phyloP scores from a whole-genome alignment of 2,797 vertebrate genomes.

The Lagorchestes hirsutus region DNA sequence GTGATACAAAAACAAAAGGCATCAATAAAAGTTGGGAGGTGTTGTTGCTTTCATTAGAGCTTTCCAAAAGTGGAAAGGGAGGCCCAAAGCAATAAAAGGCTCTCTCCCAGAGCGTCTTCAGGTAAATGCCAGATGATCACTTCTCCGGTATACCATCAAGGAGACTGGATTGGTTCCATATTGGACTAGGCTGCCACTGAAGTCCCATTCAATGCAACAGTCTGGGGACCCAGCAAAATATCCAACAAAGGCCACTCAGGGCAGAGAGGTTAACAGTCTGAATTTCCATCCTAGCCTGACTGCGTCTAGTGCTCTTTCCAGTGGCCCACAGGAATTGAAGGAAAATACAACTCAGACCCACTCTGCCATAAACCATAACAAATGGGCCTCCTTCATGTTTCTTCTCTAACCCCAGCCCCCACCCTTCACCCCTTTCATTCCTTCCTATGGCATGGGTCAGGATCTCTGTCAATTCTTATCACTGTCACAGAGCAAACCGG shows the following conservation, averaged over 20 bases:
- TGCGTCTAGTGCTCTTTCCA: too few relatives aligned
- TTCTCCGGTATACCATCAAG: neutral
- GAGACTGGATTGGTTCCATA: neutral
- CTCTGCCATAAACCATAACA: neutral
- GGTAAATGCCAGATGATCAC: neutral
- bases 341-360: neutral
- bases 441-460: constrained; percentile 19
- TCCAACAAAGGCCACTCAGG: neutral
- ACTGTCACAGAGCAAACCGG: constrained; percentile 20
- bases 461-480: constrained; percentile 31
- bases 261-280: neutral
- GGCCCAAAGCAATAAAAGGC: neutral
- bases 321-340: too few relatives aligned
- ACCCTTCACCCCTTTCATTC: neutral
- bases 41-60: neutral
- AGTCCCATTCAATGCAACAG: neutral
- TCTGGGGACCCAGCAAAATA: neutral
- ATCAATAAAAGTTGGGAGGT: neutral
- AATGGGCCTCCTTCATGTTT: neutral
- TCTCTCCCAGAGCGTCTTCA: neutral
- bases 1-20: neutral
- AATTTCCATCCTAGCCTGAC: neutral
- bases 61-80: neutral
- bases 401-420: neutral
- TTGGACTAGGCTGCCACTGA: neutral